Conservation (phyloP, 2,888 invertebrate genomes). For the Unio pictorum region DNA sequence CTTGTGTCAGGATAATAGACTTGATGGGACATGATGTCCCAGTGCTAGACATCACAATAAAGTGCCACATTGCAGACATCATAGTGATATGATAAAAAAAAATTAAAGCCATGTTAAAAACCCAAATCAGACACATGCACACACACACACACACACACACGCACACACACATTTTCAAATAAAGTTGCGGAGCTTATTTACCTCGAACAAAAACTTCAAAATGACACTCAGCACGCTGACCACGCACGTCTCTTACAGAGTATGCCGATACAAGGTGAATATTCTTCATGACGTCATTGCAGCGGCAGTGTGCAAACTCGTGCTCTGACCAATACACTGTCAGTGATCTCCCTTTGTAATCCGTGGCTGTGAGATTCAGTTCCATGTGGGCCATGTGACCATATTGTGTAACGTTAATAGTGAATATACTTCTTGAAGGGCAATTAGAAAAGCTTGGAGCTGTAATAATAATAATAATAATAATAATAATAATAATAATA, state of each 20-base stretch:
- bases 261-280: constrained; percentile 27
- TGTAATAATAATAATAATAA: constrained; percentile 3
- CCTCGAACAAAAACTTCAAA: constrained; percentile 26
- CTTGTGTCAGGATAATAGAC: no score
- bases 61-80: no score
- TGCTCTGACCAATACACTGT: constrained; percentile 11
- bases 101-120: no score
- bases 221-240: constrained; percentile 22
- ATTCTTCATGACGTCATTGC: constrained; percentile 16
- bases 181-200: not conserved
- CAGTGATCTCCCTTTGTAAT: constrained; percentile 10
- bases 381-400: constrained; percentile 7
- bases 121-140: no score
- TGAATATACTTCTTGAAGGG: constrained; percentile 7
- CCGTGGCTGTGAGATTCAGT: constrained; percentile 10
- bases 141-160: no score
- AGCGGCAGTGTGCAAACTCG: constrained; percentile 18
- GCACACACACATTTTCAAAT: not conserved
- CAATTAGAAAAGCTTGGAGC: constrained; percentile 15
- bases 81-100: no score
- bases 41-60: no score
- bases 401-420: constrained; percentile 7
- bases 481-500: not conserved
- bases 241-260: constrained; percentile 17
- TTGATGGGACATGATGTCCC: no score